A percentile compares a stretch with the other conserved stretches of the same genome.
phyloP scores from a whole-genome alignment of 1,140 invertebrate species.

The Rhopalosiphum maidis region DNA sequence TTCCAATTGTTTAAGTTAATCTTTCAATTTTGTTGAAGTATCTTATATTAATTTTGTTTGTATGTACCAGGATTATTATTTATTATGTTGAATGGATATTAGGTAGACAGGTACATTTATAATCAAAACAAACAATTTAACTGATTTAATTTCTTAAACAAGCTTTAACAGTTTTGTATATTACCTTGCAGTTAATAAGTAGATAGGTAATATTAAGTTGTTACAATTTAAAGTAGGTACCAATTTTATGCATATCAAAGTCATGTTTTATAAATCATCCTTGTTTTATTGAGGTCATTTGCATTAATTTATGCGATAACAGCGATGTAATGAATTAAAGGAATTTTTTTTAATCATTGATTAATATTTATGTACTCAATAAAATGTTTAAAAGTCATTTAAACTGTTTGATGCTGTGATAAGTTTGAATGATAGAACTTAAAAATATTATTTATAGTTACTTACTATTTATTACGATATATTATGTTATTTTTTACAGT shows the following conservation, averaged over 20 bases:
- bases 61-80: background rate
- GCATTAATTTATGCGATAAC: background rate
- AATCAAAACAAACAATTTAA: background rate
- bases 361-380: background rate
- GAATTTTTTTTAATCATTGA: constrained; percentile 17
- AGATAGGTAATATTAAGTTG: background rate
- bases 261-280: background rate
- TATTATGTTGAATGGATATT: background rate
- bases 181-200: background rate
- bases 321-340: background rate
- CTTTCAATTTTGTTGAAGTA: background rate
- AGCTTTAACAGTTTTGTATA: background rate
- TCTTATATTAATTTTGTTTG: background rate
- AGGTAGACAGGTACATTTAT: background rate
- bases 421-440: background rate
- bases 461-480: background rate
- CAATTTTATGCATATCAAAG: background rate
- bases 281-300: constrained; percentile 27
- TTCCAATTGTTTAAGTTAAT: background rate
- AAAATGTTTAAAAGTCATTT: background rate
- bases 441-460: background rate
- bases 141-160: background rate
- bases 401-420: background rate
- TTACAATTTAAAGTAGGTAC: background rate
- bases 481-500: background rate